Percentiles rank a stretch among this genome's conserved stretches.
phyloP scores from a whole-genome alignment of 2,888 invertebrate species.

The Caenorhabditis panamensis region DNA sequence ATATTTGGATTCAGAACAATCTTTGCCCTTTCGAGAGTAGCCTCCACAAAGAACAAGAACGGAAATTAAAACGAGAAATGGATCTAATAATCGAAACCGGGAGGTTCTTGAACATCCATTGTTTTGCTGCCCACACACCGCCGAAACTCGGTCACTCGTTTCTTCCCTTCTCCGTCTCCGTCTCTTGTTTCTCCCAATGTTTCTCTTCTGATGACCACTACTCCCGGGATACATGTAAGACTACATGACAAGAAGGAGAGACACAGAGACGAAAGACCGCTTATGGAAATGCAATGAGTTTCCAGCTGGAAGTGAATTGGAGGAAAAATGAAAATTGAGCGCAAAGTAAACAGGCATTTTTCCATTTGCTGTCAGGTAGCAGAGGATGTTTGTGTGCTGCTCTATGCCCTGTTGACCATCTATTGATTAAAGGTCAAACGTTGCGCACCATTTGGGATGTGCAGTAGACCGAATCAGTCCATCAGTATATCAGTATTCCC shows the following conservation, averaged over 20 bases:
- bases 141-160: conserved; percentile 21
- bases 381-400: not conserved
- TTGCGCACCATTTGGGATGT: not conserved
- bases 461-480: not conserved
- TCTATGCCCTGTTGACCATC: not conserved
- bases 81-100: conserved; percentile 1
- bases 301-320: not conserved
- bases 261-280: not conserved
- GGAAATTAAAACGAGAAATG: not conserved
- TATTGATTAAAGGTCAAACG: not conserved
- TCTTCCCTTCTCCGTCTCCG: conserved; percentile 8
- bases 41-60: not conserved
- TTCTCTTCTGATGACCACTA: conserved; percentile 9
- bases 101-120: not conserved
- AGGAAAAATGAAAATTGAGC: not conserved
- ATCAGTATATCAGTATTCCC: not conserved
- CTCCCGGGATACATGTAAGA: conserved; percentile 13
- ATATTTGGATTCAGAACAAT: not conserved
- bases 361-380: not conserved
- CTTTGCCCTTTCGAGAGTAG: not conserved
- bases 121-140: conserved; percentile 19
- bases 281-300: not conserved
- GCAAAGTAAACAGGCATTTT: not conserved
- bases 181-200: conserved; percentile 12
- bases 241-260: not conserved